phyloP scores from a whole-genome alignment of 2,113 vertebrate genomes.

The Brachypodius melanocephalos region DNA sequence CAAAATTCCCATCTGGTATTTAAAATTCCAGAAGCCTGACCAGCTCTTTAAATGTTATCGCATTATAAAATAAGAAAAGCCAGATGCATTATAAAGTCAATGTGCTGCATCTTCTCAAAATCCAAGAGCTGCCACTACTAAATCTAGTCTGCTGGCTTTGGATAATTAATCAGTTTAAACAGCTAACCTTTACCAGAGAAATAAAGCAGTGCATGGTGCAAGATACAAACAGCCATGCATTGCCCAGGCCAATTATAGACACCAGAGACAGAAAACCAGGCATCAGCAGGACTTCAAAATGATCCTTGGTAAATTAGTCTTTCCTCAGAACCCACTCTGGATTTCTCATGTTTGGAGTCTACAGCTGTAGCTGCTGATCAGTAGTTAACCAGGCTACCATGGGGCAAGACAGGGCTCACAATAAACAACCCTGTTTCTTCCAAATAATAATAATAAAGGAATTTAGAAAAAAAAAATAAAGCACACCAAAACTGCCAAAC shows the following conservation, averaged over 20 bases:
- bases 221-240: background rate
- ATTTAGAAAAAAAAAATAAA: no score
- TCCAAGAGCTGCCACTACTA: background rate
- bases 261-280: background rate
- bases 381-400: background rate
- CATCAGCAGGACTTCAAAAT: background rate
- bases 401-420: background rate
- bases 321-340: background rate
- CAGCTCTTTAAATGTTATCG: background rate
- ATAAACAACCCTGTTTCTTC: background rate
- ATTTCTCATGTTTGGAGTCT: background rate
- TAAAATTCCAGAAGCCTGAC: slow-evolving; percentile 15
- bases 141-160: background rate
- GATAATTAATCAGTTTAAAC: slow-evolving; percentile 23
- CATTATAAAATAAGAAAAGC: background rate
- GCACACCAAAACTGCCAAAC: no score
- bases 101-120: background rate
- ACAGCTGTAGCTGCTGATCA: background rate
- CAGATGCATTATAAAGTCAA: slow-evolving; percentile 12
- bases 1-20: background rate
- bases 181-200: background rate
- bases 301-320: background rate
- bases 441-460: no score
- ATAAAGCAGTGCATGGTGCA: background rate
- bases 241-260: background rate